Evolutionary conservation across 2,113 vertebrate genomes (phyloP), one percentile per base, ranked within the genome.

Genomic region (Otolemur garnettii): DNA sequence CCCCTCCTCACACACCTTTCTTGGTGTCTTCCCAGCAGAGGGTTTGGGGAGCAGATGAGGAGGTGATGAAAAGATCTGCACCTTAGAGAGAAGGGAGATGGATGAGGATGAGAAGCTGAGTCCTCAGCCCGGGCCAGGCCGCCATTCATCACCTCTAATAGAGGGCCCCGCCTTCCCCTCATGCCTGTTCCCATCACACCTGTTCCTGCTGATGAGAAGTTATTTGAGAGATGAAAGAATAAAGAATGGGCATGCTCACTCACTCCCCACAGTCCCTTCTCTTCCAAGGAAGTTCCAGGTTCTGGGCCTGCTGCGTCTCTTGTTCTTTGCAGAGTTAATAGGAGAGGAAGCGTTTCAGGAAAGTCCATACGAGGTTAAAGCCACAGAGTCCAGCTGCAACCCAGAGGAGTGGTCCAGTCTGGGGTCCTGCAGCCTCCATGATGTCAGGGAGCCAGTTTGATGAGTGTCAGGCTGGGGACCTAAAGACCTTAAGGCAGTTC

Each of bases 141-240:
- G 8, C 82, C 82, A 90, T 97, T 97, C 98, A 96, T 98, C 98
- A 96, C 93, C 94, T 97, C 68, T 98, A 97, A 96, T 68, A 78
- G 92, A 84, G 87, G 75, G 12, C 75, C 93, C 94, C 28, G 5
- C 78, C 79, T 33, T 18, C 94, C n/a, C 74, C 90, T 89, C 92
- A 4, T 12, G 33, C 69, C 97, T 81, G 1, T 0, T 24, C 93
- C 93, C 97, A 91, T 95, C 42, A 95, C 97, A 97, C 98, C 95
- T 89, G 62, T 79, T 98, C 85, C 92, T 22, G 77, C 94, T 79
- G 55, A 93, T 82, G 11, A 87, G 71, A 96, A 98, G 94, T 87
- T 90, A 87, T 97, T 97, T 83, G 91, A 50, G 91, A 84, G 79
- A 93, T 45, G 64, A 86, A 82, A 80, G 79, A 85, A 38, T 60